phyloP scores from a whole-genome alignment of 2,888 invertebrate species.

The Pandemis corylana region DNA sequence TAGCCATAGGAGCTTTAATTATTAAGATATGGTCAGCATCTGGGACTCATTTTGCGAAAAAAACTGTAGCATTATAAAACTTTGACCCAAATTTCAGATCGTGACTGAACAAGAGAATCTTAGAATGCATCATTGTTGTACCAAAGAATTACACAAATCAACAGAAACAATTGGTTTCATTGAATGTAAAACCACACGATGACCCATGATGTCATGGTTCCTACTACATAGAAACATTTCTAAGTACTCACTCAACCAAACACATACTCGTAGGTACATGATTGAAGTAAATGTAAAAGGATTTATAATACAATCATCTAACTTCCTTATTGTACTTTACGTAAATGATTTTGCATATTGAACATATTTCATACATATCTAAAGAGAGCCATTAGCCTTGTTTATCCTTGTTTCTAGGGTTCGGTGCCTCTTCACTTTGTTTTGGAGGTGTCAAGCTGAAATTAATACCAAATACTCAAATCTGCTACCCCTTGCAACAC shows the following conservation, averaged over 20 bases:
- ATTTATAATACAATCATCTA: neutral
- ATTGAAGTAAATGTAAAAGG: neutral
- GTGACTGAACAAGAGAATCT: neutral
- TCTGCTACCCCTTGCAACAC: too few species aligned
- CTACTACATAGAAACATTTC: neutral
- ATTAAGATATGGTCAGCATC: too few species aligned
- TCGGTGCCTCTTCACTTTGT: too few species aligned
- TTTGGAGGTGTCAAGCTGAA: too few species aligned
- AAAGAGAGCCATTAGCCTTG: neutral
- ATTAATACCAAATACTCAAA: too few species aligned
- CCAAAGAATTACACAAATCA: neutral
- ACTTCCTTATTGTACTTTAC: neutral
- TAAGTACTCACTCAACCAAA: too few species aligned
- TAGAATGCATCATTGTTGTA: neutral
- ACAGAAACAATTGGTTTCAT: neutral
- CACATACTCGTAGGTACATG: neutral
- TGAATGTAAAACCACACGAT: neutral
- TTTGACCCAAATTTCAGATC: too few species aligned
- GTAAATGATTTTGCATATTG: neutral
- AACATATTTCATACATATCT: neutral
- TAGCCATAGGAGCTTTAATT: too few species aligned
- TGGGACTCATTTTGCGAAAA: too few species aligned
- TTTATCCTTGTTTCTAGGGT: constrained; percentile 8
- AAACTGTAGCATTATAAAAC: too few species aligned
- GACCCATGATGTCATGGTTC: constrained; percentile 4